These are phyloP conservation scores for Sebastes baramenuke DNA, from an alignment of 2,797 vertebrate species.

Conservation along the genomic window DNA sequence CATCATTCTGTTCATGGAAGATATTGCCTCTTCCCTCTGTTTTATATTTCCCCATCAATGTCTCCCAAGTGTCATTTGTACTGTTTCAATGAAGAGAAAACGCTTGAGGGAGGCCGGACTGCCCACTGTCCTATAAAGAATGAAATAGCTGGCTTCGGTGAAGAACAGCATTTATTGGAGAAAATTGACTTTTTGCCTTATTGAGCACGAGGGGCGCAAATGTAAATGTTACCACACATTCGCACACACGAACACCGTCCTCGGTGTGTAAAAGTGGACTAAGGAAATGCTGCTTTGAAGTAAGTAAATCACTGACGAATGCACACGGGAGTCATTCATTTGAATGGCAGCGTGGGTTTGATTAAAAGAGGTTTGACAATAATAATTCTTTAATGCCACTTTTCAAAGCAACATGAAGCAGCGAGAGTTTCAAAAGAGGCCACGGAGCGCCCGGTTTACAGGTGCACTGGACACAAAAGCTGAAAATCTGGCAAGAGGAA, in stretches of 20 bases:
- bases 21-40: conserved; percentile 46
- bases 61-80: conserved; percentile 52
- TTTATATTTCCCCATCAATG: conserved; percentile 58
- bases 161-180: conserved; percentile 42
- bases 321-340: conserved; percentile 36
- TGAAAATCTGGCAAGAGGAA: conserved; percentile 30
- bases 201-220: conserved; percentile 44
- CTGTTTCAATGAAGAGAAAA: conserved; percentile 48
- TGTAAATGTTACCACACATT: conserved; percentile 23
- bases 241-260: background rate
- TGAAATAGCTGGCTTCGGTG: conserved; percentile 35
- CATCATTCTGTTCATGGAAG: conserved; percentile 32
- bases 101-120: conserved; percentile 43
- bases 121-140: conserved; percentile 49
- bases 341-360: conserved; percentile 9
- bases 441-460: conserved; percentile 18
- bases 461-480: conserved; percentile 21
- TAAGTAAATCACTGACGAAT: conserved; percentile 27
- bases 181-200: conserved; percentile 52
- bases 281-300: conserved; percentile 34
- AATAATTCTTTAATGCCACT: conserved; percentile 30
- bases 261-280: conserved; percentile 17
- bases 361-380: conserved; percentile 33
- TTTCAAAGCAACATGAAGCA: conserved; percentile 33
- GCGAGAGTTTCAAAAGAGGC: conserved; percentile 28